These are phyloP conservation scores for Catocala sponsa DNA, from an alignment of 2,888 invertebrate species.

Conservation along the genomic window DNA sequence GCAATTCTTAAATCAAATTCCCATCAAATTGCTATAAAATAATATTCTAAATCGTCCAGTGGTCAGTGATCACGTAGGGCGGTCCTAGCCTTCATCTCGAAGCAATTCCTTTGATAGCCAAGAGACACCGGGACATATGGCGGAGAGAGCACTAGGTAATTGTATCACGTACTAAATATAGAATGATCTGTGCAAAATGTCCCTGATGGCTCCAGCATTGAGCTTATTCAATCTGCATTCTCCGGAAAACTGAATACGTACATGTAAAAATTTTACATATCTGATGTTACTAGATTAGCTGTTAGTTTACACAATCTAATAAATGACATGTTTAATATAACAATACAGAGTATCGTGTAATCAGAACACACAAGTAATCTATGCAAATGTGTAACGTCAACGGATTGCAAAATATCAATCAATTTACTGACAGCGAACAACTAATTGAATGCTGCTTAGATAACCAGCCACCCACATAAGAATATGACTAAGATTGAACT, in stretches of 20 bases:
- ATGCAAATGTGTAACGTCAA: conserved; percentile 8
- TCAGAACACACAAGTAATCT: conserved; percentile 2
- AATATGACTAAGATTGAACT: conserved; percentile 23
- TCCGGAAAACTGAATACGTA: conserved; percentile 5
- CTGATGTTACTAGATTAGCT: too few relatives aligned
- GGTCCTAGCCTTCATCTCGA: conserved; percentile 58
- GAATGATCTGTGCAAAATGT: conserved; percentile 52
- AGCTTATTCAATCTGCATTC: conserved; percentile 13
- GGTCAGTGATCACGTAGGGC: conserved; percentile 66
- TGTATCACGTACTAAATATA: conserved; percentile 63
- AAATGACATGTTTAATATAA: too few relatives aligned
- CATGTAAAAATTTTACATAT: too few relatives aligned
- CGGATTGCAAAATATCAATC: conserved; percentile 36
- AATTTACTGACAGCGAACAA: conserved; percentile 26
- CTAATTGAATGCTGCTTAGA: conserved; percentile 31
- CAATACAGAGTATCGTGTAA: too few relatives aligned
- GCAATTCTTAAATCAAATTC: conserved; percentile 34
- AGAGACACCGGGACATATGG: conserved; percentile 58
- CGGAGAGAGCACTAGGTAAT: conserved; percentile 53
- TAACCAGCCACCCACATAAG: conserved; percentile 30
- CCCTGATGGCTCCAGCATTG: conserved; percentile 32
- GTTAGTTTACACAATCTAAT: too few relatives aligned
- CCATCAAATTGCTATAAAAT: conserved; percentile 52
- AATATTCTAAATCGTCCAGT: conserved; percentile 63
- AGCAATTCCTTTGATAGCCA: conserved; percentile 57